Evolutionary conservation across 2,113 vertebrate species (phyloP), one percentile per base, ranked within the genome.

Genomic region (Taurulus bubalis): DNA sequence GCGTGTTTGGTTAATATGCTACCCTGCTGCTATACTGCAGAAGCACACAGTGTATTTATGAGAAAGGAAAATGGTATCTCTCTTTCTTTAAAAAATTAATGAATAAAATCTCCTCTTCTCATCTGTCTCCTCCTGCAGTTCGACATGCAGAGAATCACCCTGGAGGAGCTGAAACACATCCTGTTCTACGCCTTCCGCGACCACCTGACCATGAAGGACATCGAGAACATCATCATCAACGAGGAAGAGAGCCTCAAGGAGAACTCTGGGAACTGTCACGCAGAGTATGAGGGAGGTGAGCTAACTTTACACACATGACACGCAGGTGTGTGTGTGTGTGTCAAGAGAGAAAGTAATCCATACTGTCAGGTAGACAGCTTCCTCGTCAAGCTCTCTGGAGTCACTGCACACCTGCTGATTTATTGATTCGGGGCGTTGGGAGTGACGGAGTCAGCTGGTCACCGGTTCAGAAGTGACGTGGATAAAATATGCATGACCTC

Each of bases 171-270:
- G 87, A 99, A 99, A 92, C 97, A 99, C 93, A 97, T 99, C 90
- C 95, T 99, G 64, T 99, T 99, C 92, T 98, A 98, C 0, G 98
- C 98, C 87, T 99, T 99, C 94, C 97, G 96, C 5, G 98, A 99
- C 92, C 98, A 99, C 89, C 90, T 99, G 70, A 99, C 98, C 0
- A 99, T 99, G 98, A 99, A 99, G 94, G 98, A 99, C 95, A 99
- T 99, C 0, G 98, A 99, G 93, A 99, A 98, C 95, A 99, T 99
- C 93, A 99, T 99, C 91, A 97, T 97, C 94, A 99, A 96, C 0
- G 98, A 99, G 90, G 98, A 99, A 81, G 98, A 99, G 93, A 99
- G 98, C 85, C 93, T 99, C 81, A 99, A 99, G 2, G 97, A 99
- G 86, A 98, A 97, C 91, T 96, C 97, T 12, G 97, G 97, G 74